Conservation (phyloP, 92 coral and sea anemone species). For the Siderastrea radians region DNA sequence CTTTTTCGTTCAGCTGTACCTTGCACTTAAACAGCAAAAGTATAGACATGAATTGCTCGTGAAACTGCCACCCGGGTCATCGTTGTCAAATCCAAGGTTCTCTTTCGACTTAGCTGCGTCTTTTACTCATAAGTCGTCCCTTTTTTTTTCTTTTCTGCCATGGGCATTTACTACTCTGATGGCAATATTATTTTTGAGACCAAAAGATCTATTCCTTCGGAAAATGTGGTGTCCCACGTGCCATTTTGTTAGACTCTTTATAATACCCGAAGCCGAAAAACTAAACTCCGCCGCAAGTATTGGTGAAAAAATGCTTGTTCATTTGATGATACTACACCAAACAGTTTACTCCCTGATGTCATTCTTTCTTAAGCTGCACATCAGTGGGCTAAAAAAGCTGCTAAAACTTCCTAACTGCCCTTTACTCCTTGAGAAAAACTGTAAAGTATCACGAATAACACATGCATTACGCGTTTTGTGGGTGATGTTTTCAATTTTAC, state of each 20-base stretch:
- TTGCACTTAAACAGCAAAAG: background rate
- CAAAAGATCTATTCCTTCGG: background rate
- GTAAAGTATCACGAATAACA: background rate
- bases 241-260: background rate
- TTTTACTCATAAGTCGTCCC: background rate
- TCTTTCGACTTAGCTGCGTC: background rate
- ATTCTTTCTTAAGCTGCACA: background rate
- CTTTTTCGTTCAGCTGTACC: background rate
- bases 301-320: background rate
- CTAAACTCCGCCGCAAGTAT: background rate
- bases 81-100: background rate
- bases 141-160: background rate
- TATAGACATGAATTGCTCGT: background rate
- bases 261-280: background rate
- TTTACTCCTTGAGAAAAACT: background rate
- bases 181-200: background rate
- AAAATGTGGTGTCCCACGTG: background rate
- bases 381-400: background rate
- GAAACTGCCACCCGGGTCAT: too few species aligned
- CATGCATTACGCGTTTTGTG: background rate
- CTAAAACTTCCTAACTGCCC: background rate
- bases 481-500: background rate
- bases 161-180: background rate
- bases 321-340: background rate
- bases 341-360: background rate